phyloP scores from a whole-genome alignment of 2,888 invertebrate species.

The Leucophenga maculata region DNA sequence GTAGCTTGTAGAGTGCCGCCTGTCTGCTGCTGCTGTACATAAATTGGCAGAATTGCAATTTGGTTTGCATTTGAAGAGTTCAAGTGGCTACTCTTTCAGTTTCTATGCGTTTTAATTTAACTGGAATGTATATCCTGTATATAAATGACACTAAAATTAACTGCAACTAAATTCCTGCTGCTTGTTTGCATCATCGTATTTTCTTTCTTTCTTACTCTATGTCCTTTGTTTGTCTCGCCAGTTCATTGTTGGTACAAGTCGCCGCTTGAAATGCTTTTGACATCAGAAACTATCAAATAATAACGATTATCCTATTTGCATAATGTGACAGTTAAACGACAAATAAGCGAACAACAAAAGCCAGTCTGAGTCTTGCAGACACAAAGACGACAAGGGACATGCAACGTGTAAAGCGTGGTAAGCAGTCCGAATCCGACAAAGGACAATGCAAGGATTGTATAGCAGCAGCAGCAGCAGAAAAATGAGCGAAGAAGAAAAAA shows the following conservation, averaged over 20 bases:
- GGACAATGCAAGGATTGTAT: background rate
- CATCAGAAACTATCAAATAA: constrained; percentile 66
- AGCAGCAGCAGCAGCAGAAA: background rate
- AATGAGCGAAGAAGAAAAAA: background rate
- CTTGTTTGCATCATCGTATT: background rate
- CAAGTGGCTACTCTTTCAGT: background rate
- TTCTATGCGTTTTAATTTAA: background rate
- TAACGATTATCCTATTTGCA: constrained; percentile 64
- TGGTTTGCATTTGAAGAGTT: background rate
- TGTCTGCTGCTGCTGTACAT: background rate
- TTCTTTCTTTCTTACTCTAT: background rate
- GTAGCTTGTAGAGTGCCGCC: constrained; percentile 7
- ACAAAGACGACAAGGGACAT: background rate
- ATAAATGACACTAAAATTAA: background rate
- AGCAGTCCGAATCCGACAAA: background rate
- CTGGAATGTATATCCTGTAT: background rate
- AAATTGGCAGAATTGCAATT: background rate
- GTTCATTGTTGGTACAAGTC: constrained; percentile 25
- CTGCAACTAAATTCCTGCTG: background rate
- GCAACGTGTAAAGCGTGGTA: too few species aligned
- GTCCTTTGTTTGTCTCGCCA: constrained; percentile 1
- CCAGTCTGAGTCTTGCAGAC: constrained; percentile 35
- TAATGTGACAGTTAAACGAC: constrained; percentile 61
- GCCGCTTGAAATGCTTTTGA: constrained; percentile 52
- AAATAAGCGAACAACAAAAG: constrained; percentile 53